Conservation (phyloP, 2,888 invertebrate genomes). For the Malthinus seriepunctatus region DNA sequence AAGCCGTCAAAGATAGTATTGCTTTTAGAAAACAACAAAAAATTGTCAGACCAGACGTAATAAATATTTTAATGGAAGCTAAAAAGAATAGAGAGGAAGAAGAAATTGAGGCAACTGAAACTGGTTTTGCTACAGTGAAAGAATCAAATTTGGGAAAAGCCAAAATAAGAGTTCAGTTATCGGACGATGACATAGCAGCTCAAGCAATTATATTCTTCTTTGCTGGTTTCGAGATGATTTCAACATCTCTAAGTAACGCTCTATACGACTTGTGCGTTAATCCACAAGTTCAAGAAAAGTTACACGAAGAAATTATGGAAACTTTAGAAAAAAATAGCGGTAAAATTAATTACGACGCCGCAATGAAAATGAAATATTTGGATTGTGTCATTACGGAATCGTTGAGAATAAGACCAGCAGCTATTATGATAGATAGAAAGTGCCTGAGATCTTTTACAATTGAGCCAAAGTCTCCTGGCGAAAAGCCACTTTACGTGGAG, state of each 20-base stretch:
- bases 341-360: neutral
- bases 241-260: neutral
- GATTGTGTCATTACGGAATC: neutral
- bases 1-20: conserved; percentile 43
- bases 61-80: conserved; percentile 58
- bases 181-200: neutral
- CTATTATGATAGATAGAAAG: too few species aligned
- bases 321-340: neutral
- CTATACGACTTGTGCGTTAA: neutral
- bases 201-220: neutral
- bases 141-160: too few species aligned
- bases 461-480: conserved; percentile 25
- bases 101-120: too few species aligned
- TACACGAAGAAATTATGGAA: neutral
- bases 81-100: conserved; percentile 37
- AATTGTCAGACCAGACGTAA: conserved; percentile 58
- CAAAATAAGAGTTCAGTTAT: neutral
- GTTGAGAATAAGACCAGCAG: too few species aligned
- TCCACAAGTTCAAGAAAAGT: neutral
- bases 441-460: conserved; percentile 36
- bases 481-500: conserved; percentile 29
- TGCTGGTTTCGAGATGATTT: neutral
- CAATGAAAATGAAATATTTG: neutral
- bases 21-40: conserved; percentile 52
- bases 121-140: too few species aligned